Percentiles rank a stretch among this genome's conserved stretches.
Conservation (phyloP, 2,113 vertebrate genomes). For the Hystrix brachyura region DNA sequence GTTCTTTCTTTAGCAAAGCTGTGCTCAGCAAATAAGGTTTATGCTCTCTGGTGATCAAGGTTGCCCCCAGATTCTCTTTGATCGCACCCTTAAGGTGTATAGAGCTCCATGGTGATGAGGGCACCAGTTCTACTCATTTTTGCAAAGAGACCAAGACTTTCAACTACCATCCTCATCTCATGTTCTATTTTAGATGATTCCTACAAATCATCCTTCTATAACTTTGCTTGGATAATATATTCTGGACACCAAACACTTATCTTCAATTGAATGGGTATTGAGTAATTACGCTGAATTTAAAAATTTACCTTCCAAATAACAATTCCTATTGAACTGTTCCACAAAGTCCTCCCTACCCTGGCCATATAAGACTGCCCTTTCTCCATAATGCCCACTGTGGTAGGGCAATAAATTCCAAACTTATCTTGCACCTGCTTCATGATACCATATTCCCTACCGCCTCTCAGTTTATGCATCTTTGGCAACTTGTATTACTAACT, state of each 20-base stretch:
- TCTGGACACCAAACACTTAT: background rate
- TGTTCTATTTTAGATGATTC: background rate
- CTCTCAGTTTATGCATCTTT: background rate
- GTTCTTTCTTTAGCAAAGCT: background rate
- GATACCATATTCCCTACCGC: background rate
- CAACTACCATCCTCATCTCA: background rate
- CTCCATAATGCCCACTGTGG: background rate
- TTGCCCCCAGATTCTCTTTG: background rate
- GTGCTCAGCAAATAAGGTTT: background rate
- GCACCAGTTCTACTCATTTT: background rate
- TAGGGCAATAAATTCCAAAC: background rate
- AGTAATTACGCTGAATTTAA: background rate
- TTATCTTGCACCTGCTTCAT: background rate
- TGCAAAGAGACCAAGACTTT: background rate
- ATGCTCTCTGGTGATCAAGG: background rate
- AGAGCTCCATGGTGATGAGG: fast-evolving
- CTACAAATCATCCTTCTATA: background rate
- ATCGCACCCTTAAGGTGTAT: background rate
- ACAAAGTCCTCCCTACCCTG: background rate
- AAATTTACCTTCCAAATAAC: background rate
- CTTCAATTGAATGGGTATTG: background rate
- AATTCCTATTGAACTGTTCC: background rate
- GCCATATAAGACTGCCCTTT: background rate
- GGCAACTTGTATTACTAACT: background rate
- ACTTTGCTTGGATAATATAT: background rate